Conservation (phyloP, 2,888 invertebrate species). For the Frankliniella fusca region DNA sequence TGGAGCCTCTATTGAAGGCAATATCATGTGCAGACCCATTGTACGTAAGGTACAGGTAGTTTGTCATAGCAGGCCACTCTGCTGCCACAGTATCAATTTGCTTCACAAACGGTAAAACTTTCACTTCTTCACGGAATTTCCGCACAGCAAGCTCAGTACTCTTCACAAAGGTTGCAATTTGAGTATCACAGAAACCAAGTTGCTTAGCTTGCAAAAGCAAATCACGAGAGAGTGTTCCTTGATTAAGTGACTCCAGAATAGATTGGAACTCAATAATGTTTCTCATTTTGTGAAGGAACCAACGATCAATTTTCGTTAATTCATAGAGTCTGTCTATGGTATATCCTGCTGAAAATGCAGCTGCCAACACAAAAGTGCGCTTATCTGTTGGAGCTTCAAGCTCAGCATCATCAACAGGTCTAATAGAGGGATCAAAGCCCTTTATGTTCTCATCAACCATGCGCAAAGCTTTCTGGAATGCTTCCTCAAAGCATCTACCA, state of each 20-base stretch:
- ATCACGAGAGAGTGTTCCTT: slow-evolving; percentile 58
- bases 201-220: slow-evolving; percentile 79
- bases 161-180: slow-evolving; percentile 81
- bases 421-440: slow-evolving; percentile 89
- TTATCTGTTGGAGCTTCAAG: slow-evolving; percentile 92
- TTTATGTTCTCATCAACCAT: slow-evolving; percentile 95
- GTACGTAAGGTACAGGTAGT: slow-evolving; percentile 97
- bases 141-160: slow-evolving; percentile 83
- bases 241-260: slow-evolving; percentile 61
- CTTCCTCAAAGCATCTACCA: slow-evolving; percentile 96
- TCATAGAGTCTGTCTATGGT: slow-evolving; percentile 79
- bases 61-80: slow-evolving; percentile 98
- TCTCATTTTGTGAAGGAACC: slow-evolving; percentile 94
- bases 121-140: slow-evolving; percentile 65
- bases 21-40: slow-evolving; percentile 82
- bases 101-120: slow-evolving; percentile 71
- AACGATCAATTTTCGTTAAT: slow-evolving; percentile 91
- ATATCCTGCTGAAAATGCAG: slow-evolving; percentile 80
- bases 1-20: slow-evolving; percentile 70
- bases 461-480: slow-evolving; percentile 95
- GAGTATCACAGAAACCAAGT: slow-evolving; percentile 94
- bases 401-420: slow-evolving; percentile 74
- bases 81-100: slow-evolving; percentile 99
- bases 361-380: slow-evolving; percentile 92
- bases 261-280: slow-evolving; percentile 76